phyloP scores from a whole-genome alignment of 2,888 invertebrate species.

The Microctonus brassicae region DNA sequence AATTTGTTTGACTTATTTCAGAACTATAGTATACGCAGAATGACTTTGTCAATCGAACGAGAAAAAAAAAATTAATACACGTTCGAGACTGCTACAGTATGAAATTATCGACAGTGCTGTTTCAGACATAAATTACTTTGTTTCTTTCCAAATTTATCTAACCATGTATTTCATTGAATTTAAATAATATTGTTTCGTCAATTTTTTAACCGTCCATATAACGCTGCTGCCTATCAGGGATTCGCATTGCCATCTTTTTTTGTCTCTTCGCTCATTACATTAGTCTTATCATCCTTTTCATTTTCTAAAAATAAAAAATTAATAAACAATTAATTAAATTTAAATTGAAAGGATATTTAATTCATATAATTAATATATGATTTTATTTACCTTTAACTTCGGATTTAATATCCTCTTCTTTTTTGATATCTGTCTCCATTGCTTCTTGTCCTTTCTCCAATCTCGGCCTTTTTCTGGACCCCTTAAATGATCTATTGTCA shows the following conservation, averaged over 20 bases:
- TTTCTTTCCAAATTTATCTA: background rate
- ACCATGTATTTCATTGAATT: constrained; percentile 6
- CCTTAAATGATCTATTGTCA: constrained; percentile 70
- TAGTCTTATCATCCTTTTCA: constrained; percentile 76
- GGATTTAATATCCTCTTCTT: constrained; percentile 67
- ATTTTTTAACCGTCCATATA: constrained; percentile 45
- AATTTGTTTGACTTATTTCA: background rate
- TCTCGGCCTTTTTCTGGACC: constrained; percentile 69
- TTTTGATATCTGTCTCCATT: constrained; percentile 64
- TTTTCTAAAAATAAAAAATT: constrained; percentile 70
- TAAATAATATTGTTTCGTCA: constrained; percentile 38
- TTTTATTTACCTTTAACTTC: constrained; percentile 66
- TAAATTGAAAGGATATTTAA: background rate
- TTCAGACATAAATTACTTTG: background rate
- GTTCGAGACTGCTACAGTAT: constrained; percentile 6
- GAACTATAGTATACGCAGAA: background rate
- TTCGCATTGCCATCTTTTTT: constrained; percentile 78
- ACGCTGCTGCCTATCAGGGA: constrained; percentile 73
- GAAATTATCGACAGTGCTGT: background rate
- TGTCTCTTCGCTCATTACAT: constrained; percentile 75
- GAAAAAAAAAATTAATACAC: background rate
- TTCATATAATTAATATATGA: background rate
- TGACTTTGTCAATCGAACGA: background rate
- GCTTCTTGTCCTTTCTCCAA: constrained; percentile 66
- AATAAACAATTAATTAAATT: background rate